Percentiles rank a stretch among this genome's conserved stretches.
Evolutionary conservation across 2,113 vertebrate species (phyloP).

Genomic region (Oreotragus oreotragus): DNA sequence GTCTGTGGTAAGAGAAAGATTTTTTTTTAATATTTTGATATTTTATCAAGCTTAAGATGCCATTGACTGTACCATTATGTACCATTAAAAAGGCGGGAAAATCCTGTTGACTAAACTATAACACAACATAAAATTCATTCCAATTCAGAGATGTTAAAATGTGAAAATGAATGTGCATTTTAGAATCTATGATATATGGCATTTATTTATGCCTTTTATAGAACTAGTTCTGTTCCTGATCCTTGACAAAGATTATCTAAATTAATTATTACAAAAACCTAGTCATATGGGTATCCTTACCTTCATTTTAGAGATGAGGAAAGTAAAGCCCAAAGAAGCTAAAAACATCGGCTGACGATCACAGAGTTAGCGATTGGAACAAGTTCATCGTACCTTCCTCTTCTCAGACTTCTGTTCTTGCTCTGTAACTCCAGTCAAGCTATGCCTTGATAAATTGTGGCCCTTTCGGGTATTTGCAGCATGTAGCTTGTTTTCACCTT

Average conservation of each 20-base stretch:
- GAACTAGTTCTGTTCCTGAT: neutral
- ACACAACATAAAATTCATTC: neutral
- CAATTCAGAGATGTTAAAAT: neutral
- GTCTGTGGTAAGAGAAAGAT: neutral
- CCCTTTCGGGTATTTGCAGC: neutral
- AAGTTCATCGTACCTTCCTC: neutral
- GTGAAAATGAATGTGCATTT: neutral
- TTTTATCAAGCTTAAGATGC: neutral
- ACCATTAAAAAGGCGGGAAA: neutral
- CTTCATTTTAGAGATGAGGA: neutral
- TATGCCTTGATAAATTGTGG: neutral
- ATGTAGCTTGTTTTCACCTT: neutral
- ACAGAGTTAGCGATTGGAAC: neutral
- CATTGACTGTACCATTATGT: neutral
- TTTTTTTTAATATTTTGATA: neutral
- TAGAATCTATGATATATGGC: neutral
- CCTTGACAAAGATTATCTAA: conserved; percentile 2
- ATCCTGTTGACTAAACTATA: neutral
- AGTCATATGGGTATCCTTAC: neutral
- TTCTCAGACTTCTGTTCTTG: conserved; percentile 2
- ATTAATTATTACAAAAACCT: neutral
- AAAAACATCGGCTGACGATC: neutral
- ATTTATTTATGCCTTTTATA: neutral
- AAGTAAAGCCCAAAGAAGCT: neutral
- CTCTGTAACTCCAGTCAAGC: neutral